Conservation (phyloP, 1,140 invertebrate species). For the Amyelois transitella region DNA sequence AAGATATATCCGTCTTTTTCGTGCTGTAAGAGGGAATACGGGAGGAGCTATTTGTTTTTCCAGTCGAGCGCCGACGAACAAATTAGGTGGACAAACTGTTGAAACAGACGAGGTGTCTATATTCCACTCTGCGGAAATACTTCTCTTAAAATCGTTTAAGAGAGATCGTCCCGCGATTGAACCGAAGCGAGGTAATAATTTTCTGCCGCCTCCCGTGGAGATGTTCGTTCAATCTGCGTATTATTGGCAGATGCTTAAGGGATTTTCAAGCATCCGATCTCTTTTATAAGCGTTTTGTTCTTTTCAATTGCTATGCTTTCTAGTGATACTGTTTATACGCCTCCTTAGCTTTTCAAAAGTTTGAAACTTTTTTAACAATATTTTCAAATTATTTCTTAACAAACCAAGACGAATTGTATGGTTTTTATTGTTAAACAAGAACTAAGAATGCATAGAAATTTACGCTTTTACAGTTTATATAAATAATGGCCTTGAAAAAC, state of each 20-base stretch:
- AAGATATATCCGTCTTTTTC: constrained; percentile 54
- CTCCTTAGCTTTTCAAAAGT: no score
- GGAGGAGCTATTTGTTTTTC: constrained; percentile 68
- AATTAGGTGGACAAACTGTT: constrained; percentile 73
- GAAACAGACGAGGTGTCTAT: constrained; percentile 68
- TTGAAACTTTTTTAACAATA: no score
- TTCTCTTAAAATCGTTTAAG: constrained; percentile 56
- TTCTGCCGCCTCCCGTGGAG: constrained; percentile 48
- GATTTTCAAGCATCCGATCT: constrained; percentile 29
- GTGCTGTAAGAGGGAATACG: constrained; percentile 43
- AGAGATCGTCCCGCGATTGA: constrained; percentile 47
- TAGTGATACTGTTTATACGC: not conserved
- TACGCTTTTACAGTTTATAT: not conserved
- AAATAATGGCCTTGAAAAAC: not conserved
- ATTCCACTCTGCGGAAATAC: constrained; percentile 60
- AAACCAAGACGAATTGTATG: no score
- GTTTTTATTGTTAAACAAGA: no score
- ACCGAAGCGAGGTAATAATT: constrained; percentile 59
- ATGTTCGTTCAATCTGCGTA: constrained; percentile 35
- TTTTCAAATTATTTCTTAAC: no score
- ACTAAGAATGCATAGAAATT: not conserved
- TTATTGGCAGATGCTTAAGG: constrained; percentile 37
- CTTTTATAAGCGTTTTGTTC: constrained; percentile 12
- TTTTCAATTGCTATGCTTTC: constrained; percentile 1
- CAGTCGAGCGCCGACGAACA: constrained; percentile 66